A percentile compares a stretch with the other conserved stretches of the same genome.
Evolutionary conservation across 2,113 vertebrate species (phyloP).

Genomic region (Spheniscus mendiculus): DNA sequence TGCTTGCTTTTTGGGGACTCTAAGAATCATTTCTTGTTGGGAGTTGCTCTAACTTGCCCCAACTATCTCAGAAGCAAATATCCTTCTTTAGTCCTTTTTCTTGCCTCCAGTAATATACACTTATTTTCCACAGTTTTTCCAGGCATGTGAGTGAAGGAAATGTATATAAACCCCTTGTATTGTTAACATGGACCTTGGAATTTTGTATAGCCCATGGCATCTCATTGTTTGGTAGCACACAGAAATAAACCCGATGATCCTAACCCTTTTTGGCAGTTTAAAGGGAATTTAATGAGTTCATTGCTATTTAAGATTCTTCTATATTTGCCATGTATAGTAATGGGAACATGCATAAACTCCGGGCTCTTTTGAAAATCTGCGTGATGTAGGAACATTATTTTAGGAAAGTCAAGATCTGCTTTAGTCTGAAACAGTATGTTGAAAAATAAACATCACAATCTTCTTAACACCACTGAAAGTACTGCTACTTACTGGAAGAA

Average conservation of each 20-base stretch:
- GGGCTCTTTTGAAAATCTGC: neutral
- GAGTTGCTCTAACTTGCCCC: neutral
- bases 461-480: neutral
- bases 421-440: neutral
- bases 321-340: neutral
- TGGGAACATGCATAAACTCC: neutral
- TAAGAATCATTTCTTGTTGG: neutral
- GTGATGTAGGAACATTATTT: neutral
- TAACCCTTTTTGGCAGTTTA: neutral
- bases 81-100: neutral
- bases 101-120: neutral
- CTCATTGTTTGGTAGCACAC: neutral
- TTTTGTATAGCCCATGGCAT: neutral
- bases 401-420: neutral
- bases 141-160: neutral
- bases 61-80: neutral
- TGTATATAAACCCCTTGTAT: rapidly evolving
- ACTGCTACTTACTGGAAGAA: neutral
- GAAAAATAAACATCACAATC: neutral
- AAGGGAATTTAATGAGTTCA: neutral
- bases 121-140: neutral
- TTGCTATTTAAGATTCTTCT: neutral
- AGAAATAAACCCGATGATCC: neutral
- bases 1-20: neutral
- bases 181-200: neutral